A percentile compares a stretch with the other conserved stretches of the same genome.
Conservation (phyloP, 2,888 invertebrate species). For the Dastarcus helophoroides region DNA sequence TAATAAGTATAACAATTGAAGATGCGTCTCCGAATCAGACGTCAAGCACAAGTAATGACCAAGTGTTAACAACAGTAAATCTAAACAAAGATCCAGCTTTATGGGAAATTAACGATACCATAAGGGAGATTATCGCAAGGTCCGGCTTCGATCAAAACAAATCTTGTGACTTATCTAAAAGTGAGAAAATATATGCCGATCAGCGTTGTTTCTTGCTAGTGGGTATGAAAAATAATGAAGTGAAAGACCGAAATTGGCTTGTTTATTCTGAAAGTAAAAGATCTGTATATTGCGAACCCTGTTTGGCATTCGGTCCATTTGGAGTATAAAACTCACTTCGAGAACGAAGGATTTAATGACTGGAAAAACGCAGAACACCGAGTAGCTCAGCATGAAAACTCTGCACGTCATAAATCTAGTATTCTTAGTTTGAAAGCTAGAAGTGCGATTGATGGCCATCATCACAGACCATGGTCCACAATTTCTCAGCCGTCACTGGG, state of each 20-base stretch:
- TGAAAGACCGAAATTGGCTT: constrained; percentile 9
- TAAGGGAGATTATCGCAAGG: constrained; percentile 16
- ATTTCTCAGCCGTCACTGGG: too few species aligned
- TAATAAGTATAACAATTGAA: constrained; percentile 13
- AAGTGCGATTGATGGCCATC: constrained; percentile 11
- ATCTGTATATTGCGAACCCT: constrained; percentile 10
- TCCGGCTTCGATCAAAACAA: constrained; percentile 16
- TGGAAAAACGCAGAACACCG: constrained; percentile 19
- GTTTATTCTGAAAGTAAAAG: constrained; percentile 6
- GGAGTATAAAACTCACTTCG: constrained; percentile 14
- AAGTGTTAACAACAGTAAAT: constrained; percentile 6
- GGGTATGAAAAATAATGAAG: constrained; percentile 8
- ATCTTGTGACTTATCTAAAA: constrained; percentile 13
- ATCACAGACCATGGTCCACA: too few species aligned
- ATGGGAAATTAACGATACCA: constrained; percentile 15
- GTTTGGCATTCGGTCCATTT: constrained; percentile 13
- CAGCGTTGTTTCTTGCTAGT: constrained; percentile 10
- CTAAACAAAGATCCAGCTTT: constrained; percentile 16
- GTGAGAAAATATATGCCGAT: constrained; percentile 9
- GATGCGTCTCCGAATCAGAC: constrained; percentile 4
- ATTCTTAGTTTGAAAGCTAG: constrained; percentile 11
- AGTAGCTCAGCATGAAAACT: constrained; percentile 18
- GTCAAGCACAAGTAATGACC: constrained; percentile 3
- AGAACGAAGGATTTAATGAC: constrained; percentile 18
- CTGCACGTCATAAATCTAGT: constrained; percentile 16